Conservation (phyloP, 1,140 invertebrate species). For the Phymorhynchus buccinoides region DNA sequence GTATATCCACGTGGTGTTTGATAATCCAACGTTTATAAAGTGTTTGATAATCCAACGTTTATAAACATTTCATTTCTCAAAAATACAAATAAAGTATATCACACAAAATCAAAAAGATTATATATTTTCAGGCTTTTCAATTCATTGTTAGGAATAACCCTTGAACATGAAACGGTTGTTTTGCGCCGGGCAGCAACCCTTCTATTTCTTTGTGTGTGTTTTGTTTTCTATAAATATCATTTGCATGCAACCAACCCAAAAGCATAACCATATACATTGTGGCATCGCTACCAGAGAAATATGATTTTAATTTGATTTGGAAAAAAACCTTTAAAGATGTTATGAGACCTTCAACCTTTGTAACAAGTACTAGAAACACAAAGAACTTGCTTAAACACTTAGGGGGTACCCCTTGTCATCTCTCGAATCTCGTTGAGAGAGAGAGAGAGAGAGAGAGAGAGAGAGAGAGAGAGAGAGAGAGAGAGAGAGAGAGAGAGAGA, state of each 20-base stretch:
- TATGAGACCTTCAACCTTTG: background rate
- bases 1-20: too few species aligned
- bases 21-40: too few species aligned
- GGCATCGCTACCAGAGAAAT: too few species aligned
- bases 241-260: too few species aligned
- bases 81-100: background rate
- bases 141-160: background rate
- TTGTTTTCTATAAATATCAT: too few species aligned
- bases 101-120: background rate
- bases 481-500: constrained; percentile 7
- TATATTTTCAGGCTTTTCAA: too few species aligned
- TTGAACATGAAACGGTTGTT: background rate
- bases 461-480: background rate
- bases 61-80: background rate
- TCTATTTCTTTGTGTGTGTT: too few species aligned
- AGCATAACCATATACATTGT: background rate
- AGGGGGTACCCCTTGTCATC: too few species aligned
- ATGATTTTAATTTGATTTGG: background rate
- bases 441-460: constrained; percentile 9
- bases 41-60: background rate
- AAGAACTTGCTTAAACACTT: background rate
- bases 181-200: too few species aligned
- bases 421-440: too few species aligned
- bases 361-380: background rate
- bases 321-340: background rate